Conservation (phyloP, 1,140 invertebrate species). For the Pseudomyrmex sp. region DNA sequence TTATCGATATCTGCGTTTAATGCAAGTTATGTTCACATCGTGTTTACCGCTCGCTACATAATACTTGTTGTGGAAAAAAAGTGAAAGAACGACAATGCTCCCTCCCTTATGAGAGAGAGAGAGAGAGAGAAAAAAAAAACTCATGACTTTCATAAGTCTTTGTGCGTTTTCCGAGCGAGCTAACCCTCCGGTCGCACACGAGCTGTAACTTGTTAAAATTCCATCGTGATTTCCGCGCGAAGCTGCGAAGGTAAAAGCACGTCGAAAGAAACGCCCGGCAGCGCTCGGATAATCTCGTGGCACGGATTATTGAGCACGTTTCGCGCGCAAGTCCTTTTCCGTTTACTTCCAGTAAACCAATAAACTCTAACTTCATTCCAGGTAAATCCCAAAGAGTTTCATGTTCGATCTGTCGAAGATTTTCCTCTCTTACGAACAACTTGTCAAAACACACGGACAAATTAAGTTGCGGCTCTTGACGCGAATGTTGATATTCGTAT, state of each 20-base stretch:
- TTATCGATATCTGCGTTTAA: slow-evolving; percentile 26
- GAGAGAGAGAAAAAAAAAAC: not conserved
- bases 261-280: slow-evolving; percentile 67
- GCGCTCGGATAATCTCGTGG: slow-evolving; percentile 71
- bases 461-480: not conserved
- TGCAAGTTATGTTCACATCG: slow-evolving; percentile 37
- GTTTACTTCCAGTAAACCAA: slow-evolving; percentile 73
- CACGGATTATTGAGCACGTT: slow-evolving; percentile 75
- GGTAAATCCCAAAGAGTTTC: slow-evolving; percentile 69
- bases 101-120: not conserved
- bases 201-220: slow-evolving; percentile 71
- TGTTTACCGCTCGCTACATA: slow-evolving; percentile 36
- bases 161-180: slow-evolving; percentile 36
- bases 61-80: slow-evolving; percentile 41
- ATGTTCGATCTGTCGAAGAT: slow-evolving; percentile 62
- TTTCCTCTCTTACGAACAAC: slow-evolving; percentile 55
- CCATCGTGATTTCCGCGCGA: slow-evolving; percentile 65
- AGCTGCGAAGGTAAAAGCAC: slow-evolving; percentile 43
- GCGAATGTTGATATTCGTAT: slow-evolving; percentile 6
- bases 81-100: slow-evolving; percentile 45
- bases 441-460: slow-evolving; percentile 14
- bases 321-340: slow-evolving; percentile 70
- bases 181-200: slow-evolving; percentile 11
- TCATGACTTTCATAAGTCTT: slow-evolving; percentile 69
- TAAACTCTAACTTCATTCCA: slow-evolving; percentile 75